Evolutionary conservation across 2,888 invertebrate species (phyloP).

Genomic region (Cephalotes varians): DNA sequence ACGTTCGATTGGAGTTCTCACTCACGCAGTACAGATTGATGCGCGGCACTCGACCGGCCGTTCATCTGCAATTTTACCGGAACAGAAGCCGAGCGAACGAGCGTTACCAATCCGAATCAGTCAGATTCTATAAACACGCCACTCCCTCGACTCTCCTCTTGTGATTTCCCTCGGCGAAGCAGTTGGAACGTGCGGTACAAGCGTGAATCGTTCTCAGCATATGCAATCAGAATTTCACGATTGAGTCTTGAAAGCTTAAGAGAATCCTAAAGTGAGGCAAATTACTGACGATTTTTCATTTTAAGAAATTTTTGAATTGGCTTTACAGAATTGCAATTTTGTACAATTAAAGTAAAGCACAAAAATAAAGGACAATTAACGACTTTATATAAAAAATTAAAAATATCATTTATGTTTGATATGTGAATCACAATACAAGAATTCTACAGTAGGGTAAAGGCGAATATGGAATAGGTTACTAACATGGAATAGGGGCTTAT

Average conservation of each 20-base stretch:
- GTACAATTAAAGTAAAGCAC: too few relatives aligned
- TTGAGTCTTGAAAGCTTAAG: constrained; percentile 8
- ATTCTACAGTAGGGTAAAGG: too few relatives aligned
- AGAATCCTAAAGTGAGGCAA: too few relatives aligned
- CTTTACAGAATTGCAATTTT: too few relatives aligned
- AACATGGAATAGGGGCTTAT: too few relatives aligned
- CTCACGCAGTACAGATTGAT: constrained; percentile 25
- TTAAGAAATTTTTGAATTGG: too few relatives aligned
- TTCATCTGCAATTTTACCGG: constrained; percentile 34
- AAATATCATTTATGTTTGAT: too few relatives aligned
- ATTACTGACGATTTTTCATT: too few relatives aligned
- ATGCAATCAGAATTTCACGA: constrained; percentile 9
- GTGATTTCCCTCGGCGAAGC: constrained; percentile 59
- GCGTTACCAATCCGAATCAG: constrained; percentile 33
- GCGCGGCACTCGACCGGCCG: background rate
- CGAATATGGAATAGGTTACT: too few relatives aligned
- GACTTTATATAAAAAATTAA: too few relatives aligned
- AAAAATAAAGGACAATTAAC: too few relatives aligned
- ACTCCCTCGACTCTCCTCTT: constrained; percentile 6
- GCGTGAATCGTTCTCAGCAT: background rate
- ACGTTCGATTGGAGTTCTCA: constrained; percentile 20
- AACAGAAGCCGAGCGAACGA: constrained; percentile 9
- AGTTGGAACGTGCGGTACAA: constrained; percentile 15
- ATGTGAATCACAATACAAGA: too few relatives aligned
- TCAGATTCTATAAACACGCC: constrained; percentile 19